Base-by-base conservation (phyloP, 2,797 vertebrate species). In the Rhinichthys osculus region DNA sequence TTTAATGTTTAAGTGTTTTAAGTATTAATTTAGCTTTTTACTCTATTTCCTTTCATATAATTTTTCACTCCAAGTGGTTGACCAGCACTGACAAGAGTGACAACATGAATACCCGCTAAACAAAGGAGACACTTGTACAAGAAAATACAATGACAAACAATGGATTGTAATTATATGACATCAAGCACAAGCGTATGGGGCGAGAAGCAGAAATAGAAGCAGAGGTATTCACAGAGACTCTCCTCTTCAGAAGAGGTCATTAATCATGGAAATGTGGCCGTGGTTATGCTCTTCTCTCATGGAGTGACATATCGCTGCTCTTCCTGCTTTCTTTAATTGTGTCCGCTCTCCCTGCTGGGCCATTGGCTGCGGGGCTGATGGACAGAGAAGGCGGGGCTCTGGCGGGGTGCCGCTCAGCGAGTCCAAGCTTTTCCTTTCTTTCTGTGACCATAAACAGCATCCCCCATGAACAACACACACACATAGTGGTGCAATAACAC, bases 341-440 rank as follows among this genome's bases (percentile, higher is more conserved):
- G 64, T 54, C 13, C 67, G 54, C 70, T 83, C 76, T 73, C 27
- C 81, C 85, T 72, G 72, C 84, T 81, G 91, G 90, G 81, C 90
- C 90, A 83, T 90, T 93, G 93, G 92, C 92, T 92, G 90, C 89
- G 85, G 92, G 93, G 91, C 90, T 92, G 89, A 88, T 91, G 92
- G 71, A 54, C 84, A 90, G 42, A 80, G 76, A 70, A 86, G 84
- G 78, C 23, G 82, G 84, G 82, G 73, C 90, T 92, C 90, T 93
- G 91, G 92, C 92, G 87, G 93, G 92, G 92, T 87, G 89, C 86
- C 50, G 33, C 90, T 92, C 90, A 90, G 88, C 89, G 89, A 91
- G 92, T 91, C 86, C 70, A 88, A 89, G 89, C 87, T 84, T 81
- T 90, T 88, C 83, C 80, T 87, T 90, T 74, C 87, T 90, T 90